These are phyloP conservation scores for Sinodicranocentrus sp. DNA, from an alignment of 2,888 invertebrate genomes.

Conservation along the genomic window DNA sequence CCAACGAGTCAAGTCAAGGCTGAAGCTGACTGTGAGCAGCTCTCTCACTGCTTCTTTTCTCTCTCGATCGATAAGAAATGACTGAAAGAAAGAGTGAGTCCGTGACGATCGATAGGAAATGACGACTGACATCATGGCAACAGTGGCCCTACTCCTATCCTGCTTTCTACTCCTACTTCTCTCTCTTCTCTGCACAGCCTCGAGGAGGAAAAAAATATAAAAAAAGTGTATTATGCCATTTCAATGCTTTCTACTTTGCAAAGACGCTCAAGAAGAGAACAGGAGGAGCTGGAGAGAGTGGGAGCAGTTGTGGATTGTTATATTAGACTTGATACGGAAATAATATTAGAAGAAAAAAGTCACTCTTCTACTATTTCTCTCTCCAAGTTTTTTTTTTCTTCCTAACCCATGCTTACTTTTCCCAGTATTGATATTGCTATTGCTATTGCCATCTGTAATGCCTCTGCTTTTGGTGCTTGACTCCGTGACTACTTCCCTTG, in stretches of 20 bases:
- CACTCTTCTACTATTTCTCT: not conserved
- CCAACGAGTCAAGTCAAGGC: constrained; percentile 66
- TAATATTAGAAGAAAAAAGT: constrained; percentile 7
- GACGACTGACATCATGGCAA: constrained; percentile 76
- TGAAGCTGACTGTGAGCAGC: constrained; percentile 49
- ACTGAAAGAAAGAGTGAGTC: constrained; percentile 72
- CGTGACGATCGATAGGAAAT: constrained; percentile 75
- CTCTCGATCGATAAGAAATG: constrained; percentile 75
- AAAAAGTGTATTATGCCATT: constrained; percentile 62
- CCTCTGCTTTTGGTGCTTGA: not conserved
- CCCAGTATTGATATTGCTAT: constrained; percentile 15
- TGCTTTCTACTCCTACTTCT: constrained; percentile 2
- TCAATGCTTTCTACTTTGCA: constrained; percentile 28
- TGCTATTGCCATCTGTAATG: constrained; percentile 1
- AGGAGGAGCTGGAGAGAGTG: not conserved
- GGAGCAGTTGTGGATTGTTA: constrained; percentile 26
- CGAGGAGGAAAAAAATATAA: constrained; percentile 47
- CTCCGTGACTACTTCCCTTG: not conserved
- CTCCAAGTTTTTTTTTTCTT: not conserved
- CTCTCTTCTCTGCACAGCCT: constrained; percentile 49
- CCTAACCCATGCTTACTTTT: not conserved
- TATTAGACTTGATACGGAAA: constrained; percentile 10
- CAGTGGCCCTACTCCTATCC: constrained; percentile 51
- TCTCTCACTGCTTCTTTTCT: constrained; percentile 40
- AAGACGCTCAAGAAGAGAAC: not conserved